These are phyloP conservation scores for Semicossyphus pulcher DNA, from an alignment of 2,113 vertebrate species.

Conservation along the genomic window DNA sequence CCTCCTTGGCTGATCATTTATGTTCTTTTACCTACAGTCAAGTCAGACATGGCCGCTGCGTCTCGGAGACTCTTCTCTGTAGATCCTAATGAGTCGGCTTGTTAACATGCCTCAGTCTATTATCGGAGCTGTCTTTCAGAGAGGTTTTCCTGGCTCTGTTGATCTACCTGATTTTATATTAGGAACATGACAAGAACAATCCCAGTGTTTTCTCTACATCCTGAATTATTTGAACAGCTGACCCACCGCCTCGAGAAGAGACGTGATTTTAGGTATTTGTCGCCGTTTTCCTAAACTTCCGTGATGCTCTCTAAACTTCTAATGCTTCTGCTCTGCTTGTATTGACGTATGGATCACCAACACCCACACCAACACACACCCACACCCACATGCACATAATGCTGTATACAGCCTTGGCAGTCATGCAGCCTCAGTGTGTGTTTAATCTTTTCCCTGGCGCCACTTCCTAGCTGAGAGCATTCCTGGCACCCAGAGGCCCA, in stretches of 20 bases:
- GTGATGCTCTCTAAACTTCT: slow-evolving; percentile 11
- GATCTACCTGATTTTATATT: background rate
- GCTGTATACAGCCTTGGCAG: slow-evolving; percentile 49
- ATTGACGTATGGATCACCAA: slow-evolving; percentile 28
- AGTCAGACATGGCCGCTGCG: slow-evolving; percentile 1
- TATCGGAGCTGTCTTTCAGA: background rate
- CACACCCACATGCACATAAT: slow-evolving; percentile 21
- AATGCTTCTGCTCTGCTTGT: slow-evolving; percentile 3
- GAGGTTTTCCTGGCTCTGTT: background rate
- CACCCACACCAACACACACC: slow-evolving; percentile 4
- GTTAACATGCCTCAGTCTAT: slow-evolving; percentile 7
- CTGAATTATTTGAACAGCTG: background rate
- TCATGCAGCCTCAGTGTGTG: slow-evolving; percentile 63
- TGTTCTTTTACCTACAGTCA: slow-evolving; percentile 15
- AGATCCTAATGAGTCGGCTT: slow-evolving; percentile 28
- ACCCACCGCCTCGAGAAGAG: background rate
- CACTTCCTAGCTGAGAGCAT: slow-evolving; percentile 74
- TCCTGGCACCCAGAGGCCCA: slow-evolving; percentile 76
- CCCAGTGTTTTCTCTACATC: background rate
- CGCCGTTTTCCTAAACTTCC: background rate
- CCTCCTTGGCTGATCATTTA: slow-evolving; percentile 32
- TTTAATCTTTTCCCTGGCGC: slow-evolving; percentile 80
- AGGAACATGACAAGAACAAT: background rate
- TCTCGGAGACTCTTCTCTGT: slow-evolving; percentile 4
- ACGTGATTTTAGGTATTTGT: background rate